A percentile compares a stretch with the other conserved stretches of the same genome.
Evolutionary conservation across 2,888 invertebrate genomes (phyloP).

Genomic region (Argynnis bischoffii): DNA sequence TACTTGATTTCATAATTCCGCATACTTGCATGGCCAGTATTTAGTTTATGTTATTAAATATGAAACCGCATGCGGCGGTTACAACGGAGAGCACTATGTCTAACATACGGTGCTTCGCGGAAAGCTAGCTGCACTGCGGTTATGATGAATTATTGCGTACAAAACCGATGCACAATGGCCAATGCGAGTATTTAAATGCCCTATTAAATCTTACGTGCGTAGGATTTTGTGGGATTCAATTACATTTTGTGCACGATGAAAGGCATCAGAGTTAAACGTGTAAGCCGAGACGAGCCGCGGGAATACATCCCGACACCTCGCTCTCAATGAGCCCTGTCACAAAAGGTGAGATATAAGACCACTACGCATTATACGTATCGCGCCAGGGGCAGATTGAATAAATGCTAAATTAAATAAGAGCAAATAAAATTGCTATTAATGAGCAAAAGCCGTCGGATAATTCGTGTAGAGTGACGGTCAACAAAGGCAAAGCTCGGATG

Average conservation of each 20-base stretch:
- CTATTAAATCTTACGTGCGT: constrained; percentile 82
- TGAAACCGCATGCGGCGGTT: constrained; percentile 59
- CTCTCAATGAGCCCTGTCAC: constrained; percentile 79
- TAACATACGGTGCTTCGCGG: constrained; percentile 66
- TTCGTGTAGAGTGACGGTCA: constrained; percentile 67
- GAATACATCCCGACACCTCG: constrained; percentile 81
- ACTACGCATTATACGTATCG: constrained; percentile 62
- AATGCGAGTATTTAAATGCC: constrained; percentile 82
- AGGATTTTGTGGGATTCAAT: constrained; percentile 82
- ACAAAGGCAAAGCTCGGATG: constrained; percentile 56
- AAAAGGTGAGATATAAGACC: constrained; percentile 76
- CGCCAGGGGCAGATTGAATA: constrained; percentile 79
- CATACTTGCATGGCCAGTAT: constrained; percentile 41
- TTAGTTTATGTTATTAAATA: constrained; percentile 52
- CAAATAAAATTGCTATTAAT: constrained; percentile 79
- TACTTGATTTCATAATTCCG: constrained; percentile 43
- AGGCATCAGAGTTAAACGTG: constrained; percentile 75
- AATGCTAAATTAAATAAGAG: constrained; percentile 82
- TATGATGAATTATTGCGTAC: constrained; percentile 78
- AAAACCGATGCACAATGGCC: constrained; percentile 79
- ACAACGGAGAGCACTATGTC: constrained; percentile 60
- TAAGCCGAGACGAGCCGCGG: constrained; percentile 76
- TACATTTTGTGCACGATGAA: constrained; percentile 81
- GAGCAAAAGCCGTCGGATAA: constrained; percentile 71
- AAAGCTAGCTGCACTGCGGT: constrained; percentile 72